Evolutionary conservation across 2,888 invertebrate genomes (phyloP).

Genomic region (Rhimphoctona megacephalus): DNA sequence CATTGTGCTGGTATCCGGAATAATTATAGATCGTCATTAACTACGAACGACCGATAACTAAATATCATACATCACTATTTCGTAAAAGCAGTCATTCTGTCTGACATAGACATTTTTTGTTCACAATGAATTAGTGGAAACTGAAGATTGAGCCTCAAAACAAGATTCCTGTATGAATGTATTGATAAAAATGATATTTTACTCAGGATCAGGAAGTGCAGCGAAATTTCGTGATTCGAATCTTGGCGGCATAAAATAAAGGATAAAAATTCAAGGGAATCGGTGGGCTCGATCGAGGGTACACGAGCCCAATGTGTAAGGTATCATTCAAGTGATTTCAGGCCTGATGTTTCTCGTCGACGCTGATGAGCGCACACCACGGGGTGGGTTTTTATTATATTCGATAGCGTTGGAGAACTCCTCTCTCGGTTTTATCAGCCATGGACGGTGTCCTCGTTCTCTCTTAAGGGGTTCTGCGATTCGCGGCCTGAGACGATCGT

Average conservation of each 20-base stretch:
- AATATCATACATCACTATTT: no score
- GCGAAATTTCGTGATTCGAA: slow-evolving; percentile 13
- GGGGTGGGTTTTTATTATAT: slow-evolving; percentile 61
- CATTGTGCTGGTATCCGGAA: no score
- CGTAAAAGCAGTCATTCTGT: not conserved
- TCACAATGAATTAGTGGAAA: not conserved
- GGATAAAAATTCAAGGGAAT: slow-evolving; percentile 31
- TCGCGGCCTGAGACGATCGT: slow-evolving; percentile 55
- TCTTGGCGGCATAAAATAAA: not conserved
- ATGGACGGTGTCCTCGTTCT: slow-evolving; percentile 34
- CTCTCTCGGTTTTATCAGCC: slow-evolving; percentile 37
- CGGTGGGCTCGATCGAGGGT: slow-evolving; percentile 33
- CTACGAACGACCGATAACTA: not conserved
- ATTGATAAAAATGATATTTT: slow-evolving; percentile 46
- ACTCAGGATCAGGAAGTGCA: slow-evolving; percentile 33
- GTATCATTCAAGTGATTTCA: slow-evolving; percentile 58
- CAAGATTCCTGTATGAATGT: not conserved
- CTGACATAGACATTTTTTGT: not conserved
- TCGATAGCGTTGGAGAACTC: slow-evolving; percentile 32
- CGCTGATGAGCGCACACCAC: slow-evolving; percentile 54
- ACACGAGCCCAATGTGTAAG: slow-evolving; percentile 48
- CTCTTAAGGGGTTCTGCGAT: slow-evolving; percentile 35
- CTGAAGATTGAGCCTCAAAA: not conserved
- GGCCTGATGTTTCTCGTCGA: slow-evolving; percentile 52
- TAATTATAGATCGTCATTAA: not conserved